phyloP scores from a whole-genome alignment of 2,888 invertebrate species.

The Nomada flava region DNA sequence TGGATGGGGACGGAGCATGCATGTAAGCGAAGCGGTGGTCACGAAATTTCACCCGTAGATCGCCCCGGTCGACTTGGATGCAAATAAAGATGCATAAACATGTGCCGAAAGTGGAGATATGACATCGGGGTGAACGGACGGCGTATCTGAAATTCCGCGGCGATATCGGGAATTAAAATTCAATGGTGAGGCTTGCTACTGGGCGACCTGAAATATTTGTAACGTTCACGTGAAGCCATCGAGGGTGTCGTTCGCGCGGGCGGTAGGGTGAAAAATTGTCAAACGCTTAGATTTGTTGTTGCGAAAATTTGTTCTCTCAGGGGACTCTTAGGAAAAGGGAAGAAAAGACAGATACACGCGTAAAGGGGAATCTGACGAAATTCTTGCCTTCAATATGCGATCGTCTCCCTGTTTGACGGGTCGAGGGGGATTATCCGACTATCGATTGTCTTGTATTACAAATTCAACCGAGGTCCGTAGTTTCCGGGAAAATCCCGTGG shows the following conservation, averaged over 20 bases:
- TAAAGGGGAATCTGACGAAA: not conserved
- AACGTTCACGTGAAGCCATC: constrained; percentile 35
- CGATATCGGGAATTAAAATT: constrained; percentile 57
- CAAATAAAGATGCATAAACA: constrained; percentile 59
- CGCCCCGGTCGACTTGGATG: constrained; percentile 10
- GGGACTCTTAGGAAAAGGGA: too few species aligned
- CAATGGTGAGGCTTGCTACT: constrained; percentile 45
- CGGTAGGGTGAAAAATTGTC: not conserved
- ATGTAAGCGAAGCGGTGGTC: too few species aligned
- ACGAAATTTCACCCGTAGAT: constrained; percentile 30
- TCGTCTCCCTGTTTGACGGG: constrained; percentile 32
- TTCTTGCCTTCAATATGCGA: constrained; percentile 2
- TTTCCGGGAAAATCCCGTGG: constrained; percentile 38
- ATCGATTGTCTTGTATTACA: constrained; percentile 54
- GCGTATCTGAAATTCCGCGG: constrained; percentile 32
- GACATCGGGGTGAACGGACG: constrained; percentile 15
- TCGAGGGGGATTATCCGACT: constrained; percentile 3
- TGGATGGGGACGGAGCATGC: too few species aligned
- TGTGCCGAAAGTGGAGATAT: constrained; percentile 10
- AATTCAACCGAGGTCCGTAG: constrained; percentile 35
- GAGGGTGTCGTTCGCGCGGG: not conserved
- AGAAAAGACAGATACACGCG: not conserved
- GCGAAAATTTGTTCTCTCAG: not conserved
- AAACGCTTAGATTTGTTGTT: not conserved
- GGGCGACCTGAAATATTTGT: constrained; percentile 38